Conservation (phyloP, 2,113 vertebrate species). For the Corythoichthys intestinalis region DNA sequence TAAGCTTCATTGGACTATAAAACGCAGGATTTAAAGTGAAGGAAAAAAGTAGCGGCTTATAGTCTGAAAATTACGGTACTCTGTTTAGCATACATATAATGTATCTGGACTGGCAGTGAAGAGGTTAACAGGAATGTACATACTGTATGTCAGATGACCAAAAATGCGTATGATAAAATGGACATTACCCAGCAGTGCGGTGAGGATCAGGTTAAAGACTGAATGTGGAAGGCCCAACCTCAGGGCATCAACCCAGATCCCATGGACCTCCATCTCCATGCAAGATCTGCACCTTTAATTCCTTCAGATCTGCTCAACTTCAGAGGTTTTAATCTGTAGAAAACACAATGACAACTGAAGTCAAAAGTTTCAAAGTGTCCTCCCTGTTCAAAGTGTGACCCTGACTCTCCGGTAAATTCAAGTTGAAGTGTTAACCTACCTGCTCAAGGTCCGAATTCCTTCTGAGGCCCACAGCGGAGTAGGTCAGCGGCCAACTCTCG, state of each 20-base stretch:
- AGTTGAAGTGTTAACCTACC: slow-evolving; percentile 39
- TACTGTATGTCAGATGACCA: neutral
- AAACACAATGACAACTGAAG: slow-evolving; percentile 17
- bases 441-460: slow-evolving; percentile 21
- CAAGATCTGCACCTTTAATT: slow-evolving; percentile 28
- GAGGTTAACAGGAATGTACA: neutral
- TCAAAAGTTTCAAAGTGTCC: neutral
- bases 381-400: neutral
- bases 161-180: neutral
- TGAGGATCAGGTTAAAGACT: slow-evolving; percentile 46
- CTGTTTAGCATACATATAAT: too few relatives aligned
- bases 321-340: slow-evolving; percentile 21
- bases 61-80: too few relatives aligned
- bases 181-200: slow-evolving; percentile 64
- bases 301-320: slow-evolving; percentile 1
- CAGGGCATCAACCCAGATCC: slow-evolving; percentile 31
- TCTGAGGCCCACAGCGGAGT: slow-evolving; percentile 58
- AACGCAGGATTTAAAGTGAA: too few relatives aligned
- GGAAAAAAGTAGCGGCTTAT: too few relatives aligned
- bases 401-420: neutral
- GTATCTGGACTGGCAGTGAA: too few relatives aligned
- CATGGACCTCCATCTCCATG: slow-evolving; percentile 57
- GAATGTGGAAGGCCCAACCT: slow-evolving; percentile 28
- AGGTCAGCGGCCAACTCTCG: slow-evolving; percentile 68
- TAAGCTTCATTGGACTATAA: too few relatives aligned